Conservation (phyloP, 2,888 invertebrate genomes). For the Chironomus riparius region DNA sequence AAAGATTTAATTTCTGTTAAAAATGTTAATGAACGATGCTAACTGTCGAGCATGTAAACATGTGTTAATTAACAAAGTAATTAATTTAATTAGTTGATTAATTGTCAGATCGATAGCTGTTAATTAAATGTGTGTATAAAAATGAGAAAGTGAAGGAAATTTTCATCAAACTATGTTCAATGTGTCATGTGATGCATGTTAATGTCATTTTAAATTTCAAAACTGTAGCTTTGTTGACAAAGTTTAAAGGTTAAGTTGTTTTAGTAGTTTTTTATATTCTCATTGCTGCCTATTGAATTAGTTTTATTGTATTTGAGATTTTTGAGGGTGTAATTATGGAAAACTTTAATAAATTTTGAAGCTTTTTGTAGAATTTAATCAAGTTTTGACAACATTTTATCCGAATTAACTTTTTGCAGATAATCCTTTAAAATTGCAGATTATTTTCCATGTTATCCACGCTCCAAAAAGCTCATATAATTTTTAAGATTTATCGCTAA, state of each 20-base stretch:
- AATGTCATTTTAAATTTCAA: neutral
- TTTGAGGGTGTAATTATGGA: no score
- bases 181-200: neutral
- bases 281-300: no score
- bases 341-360: no score
- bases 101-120: neutral
- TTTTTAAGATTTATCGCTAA: no score
- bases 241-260: neutral
- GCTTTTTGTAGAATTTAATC: no score
- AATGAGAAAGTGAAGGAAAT: no score
- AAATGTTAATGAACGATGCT: conserved; percentile 2
- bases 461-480: no score
- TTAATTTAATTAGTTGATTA: neutral
- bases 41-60: neutral
- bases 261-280: neutral
- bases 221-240: neutral
- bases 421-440: no score
- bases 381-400: no score
- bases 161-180: neutral
- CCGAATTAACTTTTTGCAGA: no score
- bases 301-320: no score
- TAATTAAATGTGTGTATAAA: neutral
- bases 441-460: no score
- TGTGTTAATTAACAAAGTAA: neutral
- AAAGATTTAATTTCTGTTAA: neutral